A percentile compares a stretch with the other conserved stretches of the same genome.
Evolutionary conservation across 2,113 vertebrate genomes (phyloP).

Genomic region (Atractosteus spatula): DNA sequence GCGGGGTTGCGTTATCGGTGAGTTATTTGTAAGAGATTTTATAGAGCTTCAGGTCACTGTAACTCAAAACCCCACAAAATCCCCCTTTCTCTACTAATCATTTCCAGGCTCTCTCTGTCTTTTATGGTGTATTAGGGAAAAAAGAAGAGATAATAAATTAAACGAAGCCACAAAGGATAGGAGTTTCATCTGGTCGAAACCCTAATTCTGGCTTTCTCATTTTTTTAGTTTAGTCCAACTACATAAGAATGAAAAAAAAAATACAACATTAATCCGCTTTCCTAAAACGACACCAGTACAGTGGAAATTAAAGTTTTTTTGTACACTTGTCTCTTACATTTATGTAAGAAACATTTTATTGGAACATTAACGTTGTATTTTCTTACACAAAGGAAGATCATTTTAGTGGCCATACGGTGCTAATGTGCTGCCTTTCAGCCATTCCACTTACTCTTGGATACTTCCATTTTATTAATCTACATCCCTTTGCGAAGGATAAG

Average conservation of each 20-base stretch:
- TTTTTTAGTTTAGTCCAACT: not conserved
- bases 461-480: no score
- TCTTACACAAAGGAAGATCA: no score
- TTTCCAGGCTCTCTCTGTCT: slow-evolving; percentile 23
- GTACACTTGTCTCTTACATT: not conserved
- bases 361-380: not conserved
- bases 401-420: no score
- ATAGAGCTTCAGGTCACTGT: slow-evolving; percentile 16
- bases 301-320: slow-evolving; percentile 7
- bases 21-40: slow-evolving; percentile 22
- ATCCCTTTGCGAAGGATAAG: no score
- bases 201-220: not conserved
- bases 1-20: slow-evolving; percentile 10
- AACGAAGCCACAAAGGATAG: slow-evolving; percentile 2
- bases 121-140: slow-evolving; percentile 21
- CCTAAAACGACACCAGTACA: slow-evolving; percentile 1
- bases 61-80: slow-evolving; percentile 27
- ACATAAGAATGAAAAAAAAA: not conserved
- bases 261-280: not conserved
- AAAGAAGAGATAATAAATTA: slow-evolving; percentile 17
- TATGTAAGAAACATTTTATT: not conserved
- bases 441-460: no score
- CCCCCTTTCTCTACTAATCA: slow-evolving; percentile 23
- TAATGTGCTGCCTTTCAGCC: no score
- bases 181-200: slow-evolving; percentile 5